Base-by-base conservation (phyloP, 2,888 invertebrate genomes). In the Trilocha varians region DNA sequence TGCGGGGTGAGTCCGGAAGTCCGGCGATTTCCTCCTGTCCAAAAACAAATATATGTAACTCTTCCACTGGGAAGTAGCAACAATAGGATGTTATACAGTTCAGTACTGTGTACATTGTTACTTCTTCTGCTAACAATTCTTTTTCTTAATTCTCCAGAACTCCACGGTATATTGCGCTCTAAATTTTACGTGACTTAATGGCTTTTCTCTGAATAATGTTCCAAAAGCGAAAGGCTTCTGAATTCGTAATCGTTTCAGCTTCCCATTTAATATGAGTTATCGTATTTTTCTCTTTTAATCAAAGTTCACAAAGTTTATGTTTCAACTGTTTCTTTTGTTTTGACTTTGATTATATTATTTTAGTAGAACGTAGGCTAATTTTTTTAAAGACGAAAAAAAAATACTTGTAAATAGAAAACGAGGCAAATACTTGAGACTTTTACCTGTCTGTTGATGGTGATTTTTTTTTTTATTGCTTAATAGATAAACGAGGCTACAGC, bases 21-120 rank as follows among this genome's bases (percentile, higher is more conserved):
- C n/a, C n/a, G n/a, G n/a, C n/a, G n/a, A n/a, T n/a, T n/a, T n/a
- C n/a, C n/a, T n/a, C n/a, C n/a, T n/a, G n/a, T n/a, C n/a, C n/a
- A n/a, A n/a, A n/a, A n/a, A n/a, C n/a, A n/a, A n/a, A n/a, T n/a
- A n/a, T n/a, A n/a, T n/a, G n/a, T n/a, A n/a, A 38, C 34, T 41
- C 48, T 49, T 46, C 45, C 48, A 49, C 43, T 44, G 52, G 42
- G n/a, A n/a, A n/a, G n/a, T n/a, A n/a, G n/a, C n/a, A n/a, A n/a
- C n/a, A n/a, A n/a, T n/a, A n/a, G n/a, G n/a, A n/a, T n/a, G n/a
- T n/a, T n/a, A n/a, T n/a, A n/a, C 11, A 25, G 25, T 11, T 25
- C 25, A 25, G 25, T 11, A 25, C 25, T 9, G 25, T 25, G 25
- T 25, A 25, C 25, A 25, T 25, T 25, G 11, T 25, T 9, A 25